Evolutionary conservation across 2,888 invertebrate genomes (phyloP), one percentile per base, ranked within the genome.

Genomic region (Brassicogethes aeneus): DNA sequence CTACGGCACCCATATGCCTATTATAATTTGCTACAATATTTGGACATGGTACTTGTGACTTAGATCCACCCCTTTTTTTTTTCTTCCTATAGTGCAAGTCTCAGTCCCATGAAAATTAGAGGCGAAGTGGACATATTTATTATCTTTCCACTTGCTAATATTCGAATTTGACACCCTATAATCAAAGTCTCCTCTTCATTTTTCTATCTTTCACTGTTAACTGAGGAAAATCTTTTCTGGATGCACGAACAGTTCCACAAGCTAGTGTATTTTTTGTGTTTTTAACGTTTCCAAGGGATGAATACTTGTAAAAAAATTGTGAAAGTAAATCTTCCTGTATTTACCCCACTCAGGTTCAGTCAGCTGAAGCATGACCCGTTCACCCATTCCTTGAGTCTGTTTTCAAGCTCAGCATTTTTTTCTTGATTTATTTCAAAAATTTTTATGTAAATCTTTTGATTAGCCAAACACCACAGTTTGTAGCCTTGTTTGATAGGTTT

Each of bases 401-500:
- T 15, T 39, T 52, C 36, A 10, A 43, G 17, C 36, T 37, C 16
- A 16, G 40, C 43, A 39, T 52, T 37, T 46, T 51, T 48, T 34
- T 52, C 55, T 41, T 52, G 46, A 40, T 54, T 53, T 8, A 49
- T 43, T 32, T 48, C 47, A 41, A 55, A 55, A 34, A 34, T 43
- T n/a, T 34, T 15, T 3, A 50, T 39, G 37, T 45, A 54, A 2
- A 42, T 51, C 15, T 36, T 43, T 37, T 47, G 44, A 36, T 52
- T 46, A 15, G 42, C 41, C 3, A 46, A 29, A 32, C 43, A 43
- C 48, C 52, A 52, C 17, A 48, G 15, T 40, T 51, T 54, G 35
- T 46, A 53, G 7, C 52, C 50, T 15, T 48, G 45, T 39, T 53
- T 54, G 16, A 54, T 46, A 3, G 50, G 48, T 35, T 54, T 54